These are phyloP conservation scores for Halictus ligatus DNA, from an alignment of 2,888 invertebrate genomes.

Conservation along the genomic window DNA sequence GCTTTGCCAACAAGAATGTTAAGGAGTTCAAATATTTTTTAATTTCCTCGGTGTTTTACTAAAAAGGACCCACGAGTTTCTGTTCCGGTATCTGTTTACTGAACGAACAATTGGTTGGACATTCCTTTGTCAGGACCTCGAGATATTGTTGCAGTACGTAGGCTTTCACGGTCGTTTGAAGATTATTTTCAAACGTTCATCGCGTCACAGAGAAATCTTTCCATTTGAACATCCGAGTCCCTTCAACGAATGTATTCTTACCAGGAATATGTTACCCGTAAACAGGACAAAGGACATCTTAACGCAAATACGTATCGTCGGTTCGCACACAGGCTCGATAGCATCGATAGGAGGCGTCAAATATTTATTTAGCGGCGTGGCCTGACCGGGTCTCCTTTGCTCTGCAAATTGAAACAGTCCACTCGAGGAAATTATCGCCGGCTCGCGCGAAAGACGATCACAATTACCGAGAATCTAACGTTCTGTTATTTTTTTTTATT, in stretches of 20 bases:
- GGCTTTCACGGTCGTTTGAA: background rate
- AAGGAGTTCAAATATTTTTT: slow-evolving; percentile 15
- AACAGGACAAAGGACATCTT: slow-evolving; percentile 48
- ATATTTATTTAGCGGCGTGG: slow-evolving; percentile 59
- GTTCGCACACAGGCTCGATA: slow-evolving; percentile 33
- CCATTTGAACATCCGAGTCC: background rate
- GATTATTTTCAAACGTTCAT: background rate
- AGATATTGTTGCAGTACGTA: background rate
- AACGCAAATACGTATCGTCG: slow-evolving; percentile 43
- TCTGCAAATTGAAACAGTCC: slow-evolving; percentile 55
- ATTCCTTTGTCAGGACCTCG: background rate
- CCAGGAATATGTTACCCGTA: slow-evolving; percentile 18
- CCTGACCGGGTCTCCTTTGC: slow-evolving; percentile 51
- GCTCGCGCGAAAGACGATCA: slow-evolving; percentile 32
- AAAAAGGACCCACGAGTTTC: background rate
- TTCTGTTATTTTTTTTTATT: background rate
- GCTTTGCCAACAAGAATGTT: background rate
- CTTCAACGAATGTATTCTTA: background rate
- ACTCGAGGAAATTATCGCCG: slow-evolving; percentile 51
- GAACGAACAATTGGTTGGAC: background rate
- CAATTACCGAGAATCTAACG: slow-evolving; percentile 49
- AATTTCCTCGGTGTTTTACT: background rate
- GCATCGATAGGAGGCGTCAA: slow-evolving; percentile 57
- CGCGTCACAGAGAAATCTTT: background rate
- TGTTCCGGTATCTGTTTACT: background rate